These are phyloP conservation scores for Anastatus disparis DNA, from an alignment of 1,140 invertebrate species.

Conservation along the genomic window DNA sequence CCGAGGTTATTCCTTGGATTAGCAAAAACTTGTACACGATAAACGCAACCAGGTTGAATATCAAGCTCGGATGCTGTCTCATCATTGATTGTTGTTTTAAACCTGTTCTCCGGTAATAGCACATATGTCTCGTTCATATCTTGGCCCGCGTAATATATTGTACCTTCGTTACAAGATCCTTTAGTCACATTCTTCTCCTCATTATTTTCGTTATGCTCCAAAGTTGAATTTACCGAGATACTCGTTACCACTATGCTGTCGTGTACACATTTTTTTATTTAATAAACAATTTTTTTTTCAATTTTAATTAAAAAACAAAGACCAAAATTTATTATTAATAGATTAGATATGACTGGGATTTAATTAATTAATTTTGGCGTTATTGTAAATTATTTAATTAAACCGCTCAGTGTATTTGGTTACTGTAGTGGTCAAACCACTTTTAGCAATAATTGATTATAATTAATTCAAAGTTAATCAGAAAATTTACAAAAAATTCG, in stretches of 20 bases:
- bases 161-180: slow-evolving; percentile 45
- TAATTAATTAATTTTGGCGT: no score
- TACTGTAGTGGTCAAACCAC: no score
- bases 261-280: no score
- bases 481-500: no score
- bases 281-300: no score
- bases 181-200: background rate
- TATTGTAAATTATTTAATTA: no score
- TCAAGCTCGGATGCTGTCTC: slow-evolving; percentile 28
- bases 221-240: background rate
- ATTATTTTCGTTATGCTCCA: slow-evolving; percentile 6
- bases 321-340: no score
- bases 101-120: slow-evolving; percentile 52
- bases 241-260: slow-evolving; percentile 44
- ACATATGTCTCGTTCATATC: slow-evolving; percentile 44
- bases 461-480: no score
- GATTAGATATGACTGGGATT: no score
- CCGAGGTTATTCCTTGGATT: slow-evolving; percentile 53
- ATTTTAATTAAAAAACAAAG: no score
- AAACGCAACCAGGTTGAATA: slow-evolving; percentile 53
- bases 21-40: slow-evolving; percentile 54
- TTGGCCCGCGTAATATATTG: slow-evolving; percentile 46
- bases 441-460: no score
- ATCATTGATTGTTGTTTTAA: slow-evolving; percentile 25
- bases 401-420: no score